Evolutionary conservation across 2,113 vertebrate genomes (phyloP).

Genomic region (Psammodynastes pulverulentus): DNA sequence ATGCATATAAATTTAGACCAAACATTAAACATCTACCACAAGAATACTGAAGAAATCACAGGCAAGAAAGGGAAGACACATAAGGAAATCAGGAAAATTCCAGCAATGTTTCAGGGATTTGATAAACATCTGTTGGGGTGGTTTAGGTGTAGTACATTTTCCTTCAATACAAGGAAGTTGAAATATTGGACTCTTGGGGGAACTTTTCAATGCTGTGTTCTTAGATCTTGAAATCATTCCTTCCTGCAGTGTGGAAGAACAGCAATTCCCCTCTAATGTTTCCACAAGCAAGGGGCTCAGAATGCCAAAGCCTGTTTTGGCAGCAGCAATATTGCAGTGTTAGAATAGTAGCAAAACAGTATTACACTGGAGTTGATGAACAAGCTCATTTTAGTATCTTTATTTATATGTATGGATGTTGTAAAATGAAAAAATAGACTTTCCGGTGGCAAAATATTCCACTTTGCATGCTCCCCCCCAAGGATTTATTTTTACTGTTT

Average conservation of each 20-base stretch:
- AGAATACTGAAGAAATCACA: not conserved
- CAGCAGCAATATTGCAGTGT: slow-evolving; percentile 1
- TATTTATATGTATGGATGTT: not conserved
- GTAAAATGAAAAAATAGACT: slow-evolving; percentile 18
- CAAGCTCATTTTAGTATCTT: not conserved
- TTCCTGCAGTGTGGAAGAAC: not conserved
- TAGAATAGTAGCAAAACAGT: not conserved
- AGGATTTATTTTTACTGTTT: slow-evolving; percentile 29
- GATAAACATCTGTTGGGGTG: slow-evolving; percentile 21
- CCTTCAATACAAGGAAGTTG: slow-evolving; percentile 24
- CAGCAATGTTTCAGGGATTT: not conserved
- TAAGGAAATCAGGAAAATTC: not conserved
- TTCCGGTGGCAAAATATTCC: slow-evolving; percentile 7
- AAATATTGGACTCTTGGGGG: slow-evolving; percentile 21
- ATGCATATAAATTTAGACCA: not conserved
- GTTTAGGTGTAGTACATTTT: not conserved
- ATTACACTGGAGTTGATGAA: not conserved
- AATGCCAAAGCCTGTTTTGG: not conserved
- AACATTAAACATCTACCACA: not conserved
- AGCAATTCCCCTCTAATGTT: slow-evolving; percentile 19
- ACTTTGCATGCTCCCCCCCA: not conserved
- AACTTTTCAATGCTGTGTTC: not conserved
- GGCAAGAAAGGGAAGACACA: too few species aligned
- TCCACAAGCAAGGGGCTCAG: not conserved
- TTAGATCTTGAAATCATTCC: slow-evolving; percentile 4